Percentiles rank a stretch among this genome's conserved stretches.
Evolutionary conservation across 1,140 invertebrate species (phyloP).

Genomic region (Prorops nasuta): DNA sequence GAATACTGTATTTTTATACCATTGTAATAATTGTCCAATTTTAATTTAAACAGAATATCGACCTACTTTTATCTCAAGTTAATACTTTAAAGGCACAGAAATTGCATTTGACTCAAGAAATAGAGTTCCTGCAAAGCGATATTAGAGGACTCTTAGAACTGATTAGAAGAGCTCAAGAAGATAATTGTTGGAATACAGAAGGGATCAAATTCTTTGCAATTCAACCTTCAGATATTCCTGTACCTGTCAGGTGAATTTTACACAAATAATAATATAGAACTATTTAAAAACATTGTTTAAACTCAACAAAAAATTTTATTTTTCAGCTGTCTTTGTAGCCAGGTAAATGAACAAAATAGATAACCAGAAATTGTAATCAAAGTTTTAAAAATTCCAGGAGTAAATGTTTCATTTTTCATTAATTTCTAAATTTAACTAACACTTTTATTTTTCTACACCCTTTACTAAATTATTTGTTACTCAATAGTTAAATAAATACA

Average conservation of each 20-base stretch:
- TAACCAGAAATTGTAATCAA: no score
- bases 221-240: conserved; percentile 34
- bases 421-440: background rate
- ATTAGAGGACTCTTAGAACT: conserved; percentile 45
- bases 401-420: background rate
- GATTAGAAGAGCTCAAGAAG: conserved; percentile 38
- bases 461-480: conserved; percentile 5
- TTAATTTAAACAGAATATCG: conserved; percentile 42
- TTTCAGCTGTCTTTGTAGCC: no score
- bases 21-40: background rate
- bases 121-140: conserved; percentile 45
- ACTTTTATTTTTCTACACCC: no score
- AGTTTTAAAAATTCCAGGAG: no score
- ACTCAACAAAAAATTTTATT: no score
- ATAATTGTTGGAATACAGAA: conserved; percentile 46
- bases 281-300: no score
- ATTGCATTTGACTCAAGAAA: conserved; percentile 20
- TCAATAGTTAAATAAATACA: conserved; percentile 2
- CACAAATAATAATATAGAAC: background rate
- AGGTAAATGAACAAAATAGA: no score
- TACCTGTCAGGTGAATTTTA: conserved; percentile 34
- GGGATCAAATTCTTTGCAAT: conserved; percentile 44
- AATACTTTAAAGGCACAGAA: conserved; percentile 27
- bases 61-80: conserved; percentile 37
- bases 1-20: background rate